Evolutionary conservation across 30 jellyfish, hydroid and myxozoan genomes (phyloP).

Genomic region (Clytia hemisphaerica): DNA sequence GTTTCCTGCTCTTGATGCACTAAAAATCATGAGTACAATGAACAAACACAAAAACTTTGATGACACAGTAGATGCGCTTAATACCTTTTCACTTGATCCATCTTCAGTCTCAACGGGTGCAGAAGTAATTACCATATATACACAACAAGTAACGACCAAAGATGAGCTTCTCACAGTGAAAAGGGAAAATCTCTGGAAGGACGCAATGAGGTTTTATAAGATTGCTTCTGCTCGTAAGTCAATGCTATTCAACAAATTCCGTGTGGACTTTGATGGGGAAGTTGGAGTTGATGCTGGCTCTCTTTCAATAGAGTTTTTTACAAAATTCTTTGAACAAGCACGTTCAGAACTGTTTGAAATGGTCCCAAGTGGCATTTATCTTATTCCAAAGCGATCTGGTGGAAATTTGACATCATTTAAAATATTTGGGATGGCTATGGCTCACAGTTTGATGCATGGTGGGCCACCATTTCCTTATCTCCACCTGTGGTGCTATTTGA

Average conservation of each 20-base stretch:
- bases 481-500: constrained; percentile 1
- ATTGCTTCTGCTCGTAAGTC: constrained; percentile 17
- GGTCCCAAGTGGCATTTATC: constrained; percentile 22
- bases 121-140: no score
- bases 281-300: constrained; percentile 32
- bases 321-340: constrained; percentile 14
- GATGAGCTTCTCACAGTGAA: no score
- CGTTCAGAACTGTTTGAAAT: constrained; percentile 22
- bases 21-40: no score
- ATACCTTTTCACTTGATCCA: no score
- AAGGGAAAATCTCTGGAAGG: constrained; percentile 11
- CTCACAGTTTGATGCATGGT: constrained; percentile 39
- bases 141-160: no score
- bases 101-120: no score
- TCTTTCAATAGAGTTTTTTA: constrained; percentile 14
- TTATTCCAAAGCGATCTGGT: constrained; percentile 52
- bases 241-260: neutral
- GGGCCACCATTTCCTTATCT: constrained; percentile 37
- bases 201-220: constrained; percentile 15
- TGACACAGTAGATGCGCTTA: no score
- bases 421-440: constrained; percentile 41
- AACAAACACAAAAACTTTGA: no score
- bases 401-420: constrained; percentile 41
- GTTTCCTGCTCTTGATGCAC: no score
- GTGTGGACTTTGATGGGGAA: neutral